Evolutionary conservation across 2,888 invertebrate species (phyloP).

Genomic region (Polymixis flavicincta): DNA sequence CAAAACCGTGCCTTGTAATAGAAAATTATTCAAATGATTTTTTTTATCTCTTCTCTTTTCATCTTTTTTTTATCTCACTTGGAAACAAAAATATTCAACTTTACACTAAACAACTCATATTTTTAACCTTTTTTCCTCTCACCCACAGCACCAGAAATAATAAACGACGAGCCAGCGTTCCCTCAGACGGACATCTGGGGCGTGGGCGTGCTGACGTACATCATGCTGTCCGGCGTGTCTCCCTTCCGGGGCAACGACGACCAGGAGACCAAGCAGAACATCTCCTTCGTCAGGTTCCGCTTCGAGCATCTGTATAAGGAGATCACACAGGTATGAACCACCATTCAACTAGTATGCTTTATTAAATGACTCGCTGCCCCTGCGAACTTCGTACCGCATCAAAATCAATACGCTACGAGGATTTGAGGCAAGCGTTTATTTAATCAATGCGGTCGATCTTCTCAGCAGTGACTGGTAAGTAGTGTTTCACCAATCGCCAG

Average conservation of each 20-base stretch:
- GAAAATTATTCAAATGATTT: not conserved
- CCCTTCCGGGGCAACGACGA: slow-evolving; percentile 96
- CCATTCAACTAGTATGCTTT: no score
- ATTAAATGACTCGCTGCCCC: no score
- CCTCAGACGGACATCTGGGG: slow-evolving; percentile 99
- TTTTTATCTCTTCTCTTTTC: no score
- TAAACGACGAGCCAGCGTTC: slow-evolving; percentile 96
- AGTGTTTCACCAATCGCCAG: no score
- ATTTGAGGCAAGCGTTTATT: no score
- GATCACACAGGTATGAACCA: slow-evolving; percentile 93
- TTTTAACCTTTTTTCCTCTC: not conserved
- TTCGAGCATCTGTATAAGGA: slow-evolving; percentile 98
- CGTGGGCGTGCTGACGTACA: slow-evolving; percentile 97
- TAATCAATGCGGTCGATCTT: no score
- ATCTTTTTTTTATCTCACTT: no score
- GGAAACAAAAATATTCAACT: no score
- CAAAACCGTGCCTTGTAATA: not conserved
- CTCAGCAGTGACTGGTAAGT: no score
- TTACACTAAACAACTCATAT: not conserved
- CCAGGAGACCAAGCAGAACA: slow-evolving; percentile 97
- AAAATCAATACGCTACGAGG: no score
- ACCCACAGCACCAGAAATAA: slow-evolving; percentile 95
- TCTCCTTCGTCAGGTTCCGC: slow-evolving; percentile 96
- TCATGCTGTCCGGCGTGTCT: slow-evolving; percentile 97
- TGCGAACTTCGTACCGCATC: no score